These are phyloP conservation scores for Rhinolophus sinicus DNA, from an alignment of 2,113 vertebrate species.

Conservation along the genomic window DNA sequence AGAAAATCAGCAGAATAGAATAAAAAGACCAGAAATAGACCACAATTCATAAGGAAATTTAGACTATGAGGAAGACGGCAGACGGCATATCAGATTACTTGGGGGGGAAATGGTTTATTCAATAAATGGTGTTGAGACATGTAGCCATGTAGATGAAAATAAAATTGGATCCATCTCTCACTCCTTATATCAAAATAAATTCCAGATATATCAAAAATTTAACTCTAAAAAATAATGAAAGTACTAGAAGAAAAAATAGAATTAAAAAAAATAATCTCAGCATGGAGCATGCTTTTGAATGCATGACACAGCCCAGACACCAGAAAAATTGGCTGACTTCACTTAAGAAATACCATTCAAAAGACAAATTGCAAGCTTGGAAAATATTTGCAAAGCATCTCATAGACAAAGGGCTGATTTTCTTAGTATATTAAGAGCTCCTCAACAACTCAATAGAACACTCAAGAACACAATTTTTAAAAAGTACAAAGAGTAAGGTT, in stretches of 20 bases:
- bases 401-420: not conserved
- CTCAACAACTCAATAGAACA: not conserved
- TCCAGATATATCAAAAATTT: not conserved
- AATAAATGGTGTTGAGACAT: not conserved
- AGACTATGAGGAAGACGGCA: not conserved
- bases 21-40: not conserved
- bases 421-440: not conserved
- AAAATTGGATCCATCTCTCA: not conserved
- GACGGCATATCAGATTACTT: not conserved
- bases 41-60: not conserved
- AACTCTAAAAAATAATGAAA: not conserved
- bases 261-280: not conserved
- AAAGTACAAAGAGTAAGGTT: not conserved
- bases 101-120: not conserved
- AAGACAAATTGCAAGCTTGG: not conserved
- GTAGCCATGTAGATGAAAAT: not conserved
- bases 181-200: not conserved
- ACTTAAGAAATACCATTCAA: not conserved
- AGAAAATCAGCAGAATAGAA: not conserved
- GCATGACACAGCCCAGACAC: not conserved
- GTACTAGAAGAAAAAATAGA: not conserved
- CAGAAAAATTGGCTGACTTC: not conserved
- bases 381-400: not conserved
- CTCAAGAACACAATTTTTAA: not conserved
- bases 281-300: not conserved